phyloP scores from a whole-genome alignment of 2,888 invertebrate species.

The Notodonta dromedarius region DNA sequence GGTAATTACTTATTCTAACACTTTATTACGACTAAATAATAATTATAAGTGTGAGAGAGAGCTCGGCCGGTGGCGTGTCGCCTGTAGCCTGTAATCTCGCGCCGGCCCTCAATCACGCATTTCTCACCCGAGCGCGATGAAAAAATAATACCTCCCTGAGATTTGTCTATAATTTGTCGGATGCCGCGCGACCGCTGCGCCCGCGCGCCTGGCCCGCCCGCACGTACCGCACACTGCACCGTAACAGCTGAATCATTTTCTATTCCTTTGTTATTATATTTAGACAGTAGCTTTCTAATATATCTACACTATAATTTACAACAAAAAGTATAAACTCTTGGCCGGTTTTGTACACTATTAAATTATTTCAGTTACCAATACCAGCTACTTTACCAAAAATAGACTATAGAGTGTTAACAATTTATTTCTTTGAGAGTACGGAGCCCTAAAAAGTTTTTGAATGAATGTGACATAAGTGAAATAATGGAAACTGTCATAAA shows the following conservation, averaged over 20 bases:
- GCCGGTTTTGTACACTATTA: slow-evolving; percentile 13
- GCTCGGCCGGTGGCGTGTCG: slow-evolving; percentile 76
- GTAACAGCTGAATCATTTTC: slow-evolving; percentile 59
- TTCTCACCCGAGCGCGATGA: slow-evolving; percentile 83
- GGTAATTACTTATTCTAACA: slow-evolving; percentile 75
- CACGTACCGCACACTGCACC: slow-evolving; percentile 30
- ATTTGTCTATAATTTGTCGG: slow-evolving; percentile 82
- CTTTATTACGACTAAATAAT: slow-evolving; percentile 81
- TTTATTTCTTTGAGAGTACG: background rate
- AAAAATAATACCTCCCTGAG: slow-evolving; percentile 81
- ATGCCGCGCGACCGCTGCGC: slow-evolving; percentile 60
- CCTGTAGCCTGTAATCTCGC: slow-evolving; percentile 74
- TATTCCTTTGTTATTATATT: slow-evolving; percentile 64
- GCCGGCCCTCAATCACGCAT: slow-evolving; percentile 82
- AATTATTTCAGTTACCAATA: too few relatives aligned
- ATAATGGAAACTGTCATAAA: slow-evolving; percentile 8
- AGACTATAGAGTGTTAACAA: too few relatives aligned
- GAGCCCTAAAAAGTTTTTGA: background rate
- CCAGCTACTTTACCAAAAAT: too few relatives aligned
- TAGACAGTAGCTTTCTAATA: slow-evolving; percentile 71
- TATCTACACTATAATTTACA: slow-evolving; percentile 56
- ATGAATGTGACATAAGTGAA: background rate
- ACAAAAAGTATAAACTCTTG: slow-evolving; percentile 38
- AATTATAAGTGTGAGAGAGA: slow-evolving; percentile 74
- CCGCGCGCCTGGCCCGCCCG: slow-evolving; percentile 31